Conservation (phyloP, 2,888 invertebrate genomes). For the Andrena flavipes region DNA sequence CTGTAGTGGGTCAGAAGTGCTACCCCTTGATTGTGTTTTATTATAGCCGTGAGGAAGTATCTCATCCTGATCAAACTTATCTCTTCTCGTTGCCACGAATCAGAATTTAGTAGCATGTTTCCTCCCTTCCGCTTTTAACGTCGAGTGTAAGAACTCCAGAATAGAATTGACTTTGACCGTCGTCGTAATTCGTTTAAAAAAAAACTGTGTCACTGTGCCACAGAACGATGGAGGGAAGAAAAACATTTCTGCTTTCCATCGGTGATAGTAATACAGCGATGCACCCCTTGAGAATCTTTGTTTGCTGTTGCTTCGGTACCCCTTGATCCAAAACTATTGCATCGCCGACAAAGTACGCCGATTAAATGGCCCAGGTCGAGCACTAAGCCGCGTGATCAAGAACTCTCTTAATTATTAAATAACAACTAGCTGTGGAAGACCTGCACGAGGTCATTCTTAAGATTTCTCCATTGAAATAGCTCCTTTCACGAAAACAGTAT, state of each 20-base stretch:
- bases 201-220: neutral
- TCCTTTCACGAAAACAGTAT: neutral
- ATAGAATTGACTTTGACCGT: no score
- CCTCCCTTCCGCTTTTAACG: no score
- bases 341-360: neutral
- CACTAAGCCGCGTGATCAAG: neutral
- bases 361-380: neutral
- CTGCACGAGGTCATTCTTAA: neutral
- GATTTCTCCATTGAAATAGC: neutral
- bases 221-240: no score
- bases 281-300: neutral
- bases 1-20: neutral
- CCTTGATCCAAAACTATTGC: neutral
- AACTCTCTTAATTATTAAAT: slow-evolving; percentile 4
- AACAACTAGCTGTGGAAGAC: neutral
- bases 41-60: no score
- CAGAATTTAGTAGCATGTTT: no score
- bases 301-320: neutral
- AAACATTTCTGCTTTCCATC: neutral
- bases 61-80: no score
- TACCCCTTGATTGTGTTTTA: neutral
- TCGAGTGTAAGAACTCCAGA: no score
- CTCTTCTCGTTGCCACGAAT: no score
- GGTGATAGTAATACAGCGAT: neutral
- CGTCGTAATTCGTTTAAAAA: neutral